Evolutionary conservation across 2,888 invertebrate genomes (phyloP), one percentile per base, ranked within the genome.

Genomic region (Baccha elongata): DNA sequence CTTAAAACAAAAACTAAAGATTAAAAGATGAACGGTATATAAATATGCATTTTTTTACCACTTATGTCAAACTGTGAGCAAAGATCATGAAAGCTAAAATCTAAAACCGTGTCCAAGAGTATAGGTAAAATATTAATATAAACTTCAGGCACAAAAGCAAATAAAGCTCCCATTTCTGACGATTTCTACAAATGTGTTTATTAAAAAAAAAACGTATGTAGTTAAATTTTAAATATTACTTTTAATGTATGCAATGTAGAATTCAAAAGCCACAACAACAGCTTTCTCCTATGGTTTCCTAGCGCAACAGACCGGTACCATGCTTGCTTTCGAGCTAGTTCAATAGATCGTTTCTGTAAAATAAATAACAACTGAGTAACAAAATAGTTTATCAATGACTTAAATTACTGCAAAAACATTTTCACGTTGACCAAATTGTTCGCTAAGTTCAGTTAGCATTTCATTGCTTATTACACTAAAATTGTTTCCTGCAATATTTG

Each of bases 121-220:
- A 90, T 88, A 0, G 91, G 91, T 32, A 91, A 83, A 23, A 93
- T 92, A 85, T 94, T 93, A 8, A 94, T 89, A 87, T 94, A 95
- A 85, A 94, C 93, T 86, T 94, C 94, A 7, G 94, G 95, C 69
- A 94, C 92, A 88, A 94, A 95, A 35, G 93, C 91, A 87, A 94
- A 94, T 67, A 94, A 89, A 23, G 92, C 89, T 0, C 93, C 93
- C 69, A 91, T 91, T 3, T 88, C 87, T 1, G 94, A 93, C 0
- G 94, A 92, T 48, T 89, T 91, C 86, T 92, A 89, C n/a, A 93
- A n/a, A n/a, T n/a, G n/a, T n/a, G n/a, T n/a, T n/a, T n/a, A n/a
- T n/a, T n/a, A 13, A 26, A 21, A 7, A 3, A 5, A 67, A 6
- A 46, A 7, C 26, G 6, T 10, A 52, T 21, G 2, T 37, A 8